These are phyloP conservation scores for Rhadina sibilatrix DNA, from an alignment of 2,113 vertebrate species.

Conservation along the genomic window DNA sequence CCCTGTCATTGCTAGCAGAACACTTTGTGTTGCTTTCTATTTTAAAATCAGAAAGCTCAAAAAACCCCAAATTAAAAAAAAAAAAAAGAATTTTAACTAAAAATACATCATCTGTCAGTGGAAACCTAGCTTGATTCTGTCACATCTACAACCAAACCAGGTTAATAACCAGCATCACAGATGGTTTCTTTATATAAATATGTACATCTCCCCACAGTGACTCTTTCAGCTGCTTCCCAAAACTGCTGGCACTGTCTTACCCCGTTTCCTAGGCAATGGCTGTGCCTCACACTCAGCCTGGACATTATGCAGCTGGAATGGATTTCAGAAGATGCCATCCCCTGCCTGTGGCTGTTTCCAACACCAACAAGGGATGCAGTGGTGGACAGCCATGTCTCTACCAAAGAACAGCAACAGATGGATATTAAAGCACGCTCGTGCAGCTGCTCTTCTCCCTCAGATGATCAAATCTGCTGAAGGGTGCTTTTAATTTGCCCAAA, in stretches of 20 bases:
- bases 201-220: neutral
- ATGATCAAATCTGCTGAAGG: neutral
- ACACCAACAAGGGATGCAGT: neutral
- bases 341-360: neutral
- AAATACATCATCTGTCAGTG: conserved; percentile 35
- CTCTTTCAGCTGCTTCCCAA: conserved; percentile 2
- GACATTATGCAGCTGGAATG: neutral
- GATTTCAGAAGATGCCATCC: neutral
- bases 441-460: neutral
- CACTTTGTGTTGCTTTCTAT: neutral
- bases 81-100: neutral
- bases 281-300: neutral
- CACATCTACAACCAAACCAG: conserved; percentile 1
- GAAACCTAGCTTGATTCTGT: conserved; percentile 9
- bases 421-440: neutral
- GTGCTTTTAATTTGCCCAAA: neutral
- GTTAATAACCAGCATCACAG: conserved; percentile 44
- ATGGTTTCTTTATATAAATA: conserved; percentile 52
- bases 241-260: neutral
- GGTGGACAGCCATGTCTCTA: neutral
- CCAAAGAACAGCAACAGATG: neutral
- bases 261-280: neutral
- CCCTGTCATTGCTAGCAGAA: neutral
- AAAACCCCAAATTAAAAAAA: neutral
- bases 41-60: neutral